Base-by-base conservation (phyloP, 2,797 vertebrate genomes). In the Macrochelys suwanniensis region DNA sequence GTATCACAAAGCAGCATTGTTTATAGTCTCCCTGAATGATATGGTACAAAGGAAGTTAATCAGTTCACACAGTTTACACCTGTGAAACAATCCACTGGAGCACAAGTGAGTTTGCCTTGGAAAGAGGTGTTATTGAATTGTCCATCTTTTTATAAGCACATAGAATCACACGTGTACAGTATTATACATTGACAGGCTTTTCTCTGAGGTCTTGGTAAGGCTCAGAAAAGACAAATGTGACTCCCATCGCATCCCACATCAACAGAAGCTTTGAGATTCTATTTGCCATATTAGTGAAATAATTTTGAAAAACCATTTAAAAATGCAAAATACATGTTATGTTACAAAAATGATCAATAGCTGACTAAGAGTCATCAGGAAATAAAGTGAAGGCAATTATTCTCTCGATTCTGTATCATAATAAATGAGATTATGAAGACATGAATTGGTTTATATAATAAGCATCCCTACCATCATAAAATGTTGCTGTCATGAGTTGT, bases 1-100 rank as follows among this genome's bases (percentile, higher is more conserved):
- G 13, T 91, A 78, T 49, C 42, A n/a, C 54, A 68, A 11, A 49
- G 54, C 85, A 80, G 42, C 77, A 83, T 57, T 61, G 78, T 93
- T 97, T 97, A 97, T 97, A 92, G 96, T 96, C 94, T 94, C 87
- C 91, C 56, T 92, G 47, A 84, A 74, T 92, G 85, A 17, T 71
- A 42, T 89, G 92, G 92, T 96, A 85, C 88, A 91, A 87, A 96
- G 45, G 50, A 84, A 78, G 65, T 92, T 74, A 37, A 42, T 92
- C 33, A 80, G 56, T 8, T 71, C n/a, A 37, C 65, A 71, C n/a
- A 68, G 61, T 37, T 68, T n/a, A 21, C 33, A 37, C 8, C n/a
- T 37, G 68, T 71, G 68, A 42, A 71, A 11, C n/a, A 23, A 71
- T 71, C n/a, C 21, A 71, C 19, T 28, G 25, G 74, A 16, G 26